A percentile compares a stretch with the other conserved stretches of the same genome.
phyloP scores from a whole-genome alignment of 1,140 invertebrate species.

The Drosophila paulistorum region DNA sequence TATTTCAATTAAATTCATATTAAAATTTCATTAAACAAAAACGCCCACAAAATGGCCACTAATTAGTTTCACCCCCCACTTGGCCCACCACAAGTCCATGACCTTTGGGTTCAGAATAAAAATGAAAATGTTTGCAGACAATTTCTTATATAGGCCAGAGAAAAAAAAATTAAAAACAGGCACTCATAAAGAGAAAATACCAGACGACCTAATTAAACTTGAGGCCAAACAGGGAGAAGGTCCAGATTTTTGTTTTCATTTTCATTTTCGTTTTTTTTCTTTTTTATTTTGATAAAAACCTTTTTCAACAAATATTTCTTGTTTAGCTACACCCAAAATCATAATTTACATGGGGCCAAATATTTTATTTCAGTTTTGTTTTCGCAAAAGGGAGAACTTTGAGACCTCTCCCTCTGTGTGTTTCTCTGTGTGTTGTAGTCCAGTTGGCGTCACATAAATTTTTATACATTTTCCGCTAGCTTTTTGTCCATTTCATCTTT shows the following conservation, averaged over 20 bases:
- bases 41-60: conserved; percentile 70
- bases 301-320: conserved; percentile 39
- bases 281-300: conserved; percentile 58
- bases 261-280: neutral
- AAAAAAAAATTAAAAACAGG: conserved; percentile 14
- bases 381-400: conserved; percentile 27
- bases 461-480: conserved; percentile 62
- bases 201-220: conserved; percentile 70
- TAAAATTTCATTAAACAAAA: conserved; percentile 74
- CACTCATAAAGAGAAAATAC: conserved; percentile 22
- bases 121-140: conserved; percentile 29
- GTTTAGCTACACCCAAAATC: conserved; percentile 27
- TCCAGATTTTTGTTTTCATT: conserved; percentile 34
- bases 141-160: conserved; percentile 47
- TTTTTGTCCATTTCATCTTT: conserved; percentile 23
- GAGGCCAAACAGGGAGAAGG: conserved; percentile 40
- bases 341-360: conserved; percentile 54
- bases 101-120: conserved; percentile 45
- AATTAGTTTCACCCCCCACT: conserved; percentile 62
- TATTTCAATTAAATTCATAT: conserved; percentile 69
- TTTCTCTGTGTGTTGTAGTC: conserved; percentile 52
- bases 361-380: conserved; percentile 54
- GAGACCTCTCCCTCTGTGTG: conserved; percentile 13
- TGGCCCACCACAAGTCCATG: conserved; percentile 29
- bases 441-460: conserved; percentile 80